Base-by-base conservation (phyloP, 2,888 invertebrate species). In the Galerucella nymphaeae region DNA sequence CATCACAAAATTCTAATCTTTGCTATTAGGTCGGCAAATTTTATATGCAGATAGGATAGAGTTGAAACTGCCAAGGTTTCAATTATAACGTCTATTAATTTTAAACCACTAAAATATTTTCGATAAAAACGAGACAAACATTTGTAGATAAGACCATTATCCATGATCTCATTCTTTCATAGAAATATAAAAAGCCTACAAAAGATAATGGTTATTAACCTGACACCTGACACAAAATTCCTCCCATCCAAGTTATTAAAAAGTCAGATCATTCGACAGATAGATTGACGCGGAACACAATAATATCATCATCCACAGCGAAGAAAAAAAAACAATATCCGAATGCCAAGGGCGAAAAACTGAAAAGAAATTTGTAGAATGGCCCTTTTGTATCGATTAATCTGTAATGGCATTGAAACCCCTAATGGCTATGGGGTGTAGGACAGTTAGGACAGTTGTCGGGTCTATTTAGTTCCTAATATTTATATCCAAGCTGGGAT, bases 301-400 rank as follows among this genome's bases (percentile, higher is more conserved):
- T 30, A 30, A 30, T 62, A 62, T 42, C 11, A 62, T 16, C 41
- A n/a, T 18, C 42, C n/a, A 50, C 16, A 16, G 18, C 18, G 66
- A 45, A 13, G 50, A 73, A 62, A 58, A 70, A 74, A 74, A 74
- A 69, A 71, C 66, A 63, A 68, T 66, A 71, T 66, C 69, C 64
- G 45, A 71, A 67, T 58, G 65, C 18, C 62, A 67, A 70, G 74
- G 72, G 69, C 53, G 53, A n/a, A 53, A 53, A 53, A 53, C 53
- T 72, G 75, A 65, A 71, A 70, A 70, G 72, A 67, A 74, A 75
- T 75, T 75, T 71, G 75, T 77, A 67, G 69, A 74, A 74, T 72
- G 71, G 70, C 69, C 73, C 74, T 70, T 70, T 63, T 62, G 63
- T 73, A 77, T 75, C 68, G 75, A 77, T 77, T 75, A 75, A 74